Conservation (phyloP, 2,113 vertebrate genomes). For the Tringa solitaria region DNA sequence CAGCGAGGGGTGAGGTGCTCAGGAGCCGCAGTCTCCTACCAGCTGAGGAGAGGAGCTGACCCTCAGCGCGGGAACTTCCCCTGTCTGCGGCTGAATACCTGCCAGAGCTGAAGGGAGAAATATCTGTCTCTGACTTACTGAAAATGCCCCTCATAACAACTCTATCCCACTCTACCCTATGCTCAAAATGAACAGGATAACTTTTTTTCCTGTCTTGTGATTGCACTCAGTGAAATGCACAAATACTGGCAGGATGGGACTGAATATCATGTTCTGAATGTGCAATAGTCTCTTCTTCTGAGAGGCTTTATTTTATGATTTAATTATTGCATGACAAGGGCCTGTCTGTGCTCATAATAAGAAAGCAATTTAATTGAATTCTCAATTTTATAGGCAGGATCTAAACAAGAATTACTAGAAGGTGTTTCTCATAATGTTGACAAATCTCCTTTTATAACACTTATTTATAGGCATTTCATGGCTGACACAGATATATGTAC, state of each 20-base stretch:
- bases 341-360: neutral
- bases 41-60: neutral
- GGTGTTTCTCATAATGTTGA: neutral
- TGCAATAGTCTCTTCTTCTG: neutral
- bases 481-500: neutral
- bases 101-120: neutral
- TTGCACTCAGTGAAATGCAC: neutral
- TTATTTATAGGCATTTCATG: neutral
- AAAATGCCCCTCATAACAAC: neutral
- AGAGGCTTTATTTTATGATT: neutral
- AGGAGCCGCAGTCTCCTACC: neutral
- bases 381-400: neutral
- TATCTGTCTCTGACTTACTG: neutral
- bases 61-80: neutral
- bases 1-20: neutral
- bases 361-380: neutral
- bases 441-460: neutral
- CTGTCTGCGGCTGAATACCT: neutral
- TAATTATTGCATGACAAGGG: neutral
- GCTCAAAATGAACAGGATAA: neutral
- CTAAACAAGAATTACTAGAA: constrained; percentile 24
- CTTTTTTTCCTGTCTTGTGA: neutral
- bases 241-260: neutral
- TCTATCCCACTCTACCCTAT: neutral
- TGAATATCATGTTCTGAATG: neutral